Evolutionary conservation across 1,140 invertebrate genomes (phyloP), one percentile per base, ranked within the genome.

Genomic region (Ceratoteleas bidentatus): DNA sequence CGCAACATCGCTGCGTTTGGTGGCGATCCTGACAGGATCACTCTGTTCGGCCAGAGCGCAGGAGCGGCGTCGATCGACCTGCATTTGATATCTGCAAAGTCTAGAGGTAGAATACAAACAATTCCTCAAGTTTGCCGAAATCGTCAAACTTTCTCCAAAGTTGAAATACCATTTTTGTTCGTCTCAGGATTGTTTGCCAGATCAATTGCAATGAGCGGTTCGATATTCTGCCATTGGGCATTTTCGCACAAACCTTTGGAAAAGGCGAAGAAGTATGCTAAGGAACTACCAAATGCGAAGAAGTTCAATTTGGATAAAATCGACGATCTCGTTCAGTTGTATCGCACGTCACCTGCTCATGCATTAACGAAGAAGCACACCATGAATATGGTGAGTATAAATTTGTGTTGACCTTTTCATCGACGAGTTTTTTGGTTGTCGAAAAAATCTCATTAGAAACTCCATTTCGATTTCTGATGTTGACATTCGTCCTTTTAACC

Each of bases 71-170:
- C 68, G 14, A 53, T 69, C n/a, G 65, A 69, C 47, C 8, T 57
- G 8, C 65, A 69, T 69, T 0, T 57, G 0, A 49, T 91, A 7
- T 87, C 90, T 0, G 8, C 47, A 11, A 53, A 79, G 57, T 72
- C 81, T 0, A 60, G 16, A 57, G 76, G 76, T 80, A 38, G 14
- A 58, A 24, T 24, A 24, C 24, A 24, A 24, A 24, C 24, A 24
- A 24, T 24, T 24, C 24, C 1, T 2, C 24, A 1, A 24, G 24
- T 24, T 24, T 24, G 24, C 24, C 24, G 24, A 24, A 24, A 24
- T 24, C 24, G 1, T 24, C 24, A 24, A 24, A 24, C 24, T 24
- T 24, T 24, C 24, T 24, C 24, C 1, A 2, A 24, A 1, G 24
- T 24, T 24, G 24, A 24, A 24, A 24, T 24, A 24, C 24, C 1